Base-by-base conservation (phyloP, 2,797 vertebrate genomes). In the Danio kyathit region DNA sequence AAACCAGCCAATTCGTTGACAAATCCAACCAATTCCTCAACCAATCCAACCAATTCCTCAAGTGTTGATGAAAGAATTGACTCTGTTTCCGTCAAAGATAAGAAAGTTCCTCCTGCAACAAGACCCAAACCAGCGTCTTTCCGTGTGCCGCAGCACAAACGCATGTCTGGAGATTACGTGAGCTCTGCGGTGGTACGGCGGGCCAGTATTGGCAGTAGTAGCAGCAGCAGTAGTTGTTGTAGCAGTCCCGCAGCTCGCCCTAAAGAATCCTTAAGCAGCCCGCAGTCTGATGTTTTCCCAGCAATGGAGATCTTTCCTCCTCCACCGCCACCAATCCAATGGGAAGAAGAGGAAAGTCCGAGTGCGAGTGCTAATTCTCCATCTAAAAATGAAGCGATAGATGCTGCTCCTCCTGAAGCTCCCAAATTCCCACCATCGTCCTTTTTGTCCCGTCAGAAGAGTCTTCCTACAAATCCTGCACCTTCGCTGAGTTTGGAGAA, bases 51-150 rank as follows among this genome's bases (percentile, higher is more conserved):
- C n/a, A n/a, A n/a, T n/a, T n/a, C n/a, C n/a, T n/a, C n/a, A n/a
- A n/a, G n/a, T n/a, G 41, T 56, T 40, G 64, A 60, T 54, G 49
- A 52, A 88, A 90, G 86, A 86, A 87, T 82, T 63, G 83, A 93
- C 78, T 85, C 88, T 54, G 91, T 94, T 59, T 59, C 9, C 75
- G 82, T 93, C 85, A 95, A 93, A 90, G 91, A 94, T 82, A 95
- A 94, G 87, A 93, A 95, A 89, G 93, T 91, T 83, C 87, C 92
- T 80, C 94, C 96, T 65, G 95, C 95, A 87, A 95, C 94, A 75
- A 95, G 96, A 88, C 90, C 90, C 7, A 99, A 98, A 86, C 97
- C 98, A 77, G 96, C 93, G 79, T 96, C 96, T 86, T 97, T 98
- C 93, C 97, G 96, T 91, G 90, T 98, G 85, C 92, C 97, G 67